These are phyloP conservation scores for Campylomormyrus numenius DNA, from an alignment of 2,113 vertebrate genomes.

Conservation along the genomic window DNA sequence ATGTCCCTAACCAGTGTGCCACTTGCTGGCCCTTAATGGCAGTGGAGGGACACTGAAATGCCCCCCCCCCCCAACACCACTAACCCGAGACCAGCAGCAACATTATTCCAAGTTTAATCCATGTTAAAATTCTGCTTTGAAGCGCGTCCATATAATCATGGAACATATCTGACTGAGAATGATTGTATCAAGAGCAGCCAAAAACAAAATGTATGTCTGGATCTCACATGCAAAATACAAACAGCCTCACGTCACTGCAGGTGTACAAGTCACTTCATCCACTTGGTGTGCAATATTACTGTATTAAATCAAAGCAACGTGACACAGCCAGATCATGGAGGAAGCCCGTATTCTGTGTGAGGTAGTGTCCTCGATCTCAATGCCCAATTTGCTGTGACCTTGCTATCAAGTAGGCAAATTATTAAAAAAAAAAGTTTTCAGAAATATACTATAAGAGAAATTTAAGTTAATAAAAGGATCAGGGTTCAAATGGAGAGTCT, in stretches of 20 bases:
- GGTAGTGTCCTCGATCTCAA: background rate
- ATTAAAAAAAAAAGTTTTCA: background rate
- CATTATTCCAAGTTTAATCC: background rate
- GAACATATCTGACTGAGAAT: background rate
- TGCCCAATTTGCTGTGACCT: background rate
- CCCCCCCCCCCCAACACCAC: background rate
- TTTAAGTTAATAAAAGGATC: background rate
- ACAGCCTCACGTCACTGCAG: background rate
- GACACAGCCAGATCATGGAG: slow-evolving; percentile 12
- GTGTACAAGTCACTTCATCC: slow-evolving; percentile 5
- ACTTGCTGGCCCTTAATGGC: background rate
- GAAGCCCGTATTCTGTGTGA: background rate
- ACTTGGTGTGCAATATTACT: background rate
- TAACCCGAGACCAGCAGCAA: background rate
- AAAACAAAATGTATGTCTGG: slow-evolving; percentile 1
- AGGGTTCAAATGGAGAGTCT: background rate
- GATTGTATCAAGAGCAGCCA: slow-evolving; percentile 12
- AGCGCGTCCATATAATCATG: background rate
- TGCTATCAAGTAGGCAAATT: background rate
- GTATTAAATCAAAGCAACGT: slow-evolving; percentile 24
- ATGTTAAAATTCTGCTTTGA: background rate
- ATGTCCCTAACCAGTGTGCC: background rate
- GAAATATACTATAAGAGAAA: background rate
- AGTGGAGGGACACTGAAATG: background rate
- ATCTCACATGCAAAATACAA: background rate